These are phyloP conservation scores for Macrocentrus cingulum DNA, from an alignment of 1,140 invertebrate species.

Conservation along the genomic window DNA sequence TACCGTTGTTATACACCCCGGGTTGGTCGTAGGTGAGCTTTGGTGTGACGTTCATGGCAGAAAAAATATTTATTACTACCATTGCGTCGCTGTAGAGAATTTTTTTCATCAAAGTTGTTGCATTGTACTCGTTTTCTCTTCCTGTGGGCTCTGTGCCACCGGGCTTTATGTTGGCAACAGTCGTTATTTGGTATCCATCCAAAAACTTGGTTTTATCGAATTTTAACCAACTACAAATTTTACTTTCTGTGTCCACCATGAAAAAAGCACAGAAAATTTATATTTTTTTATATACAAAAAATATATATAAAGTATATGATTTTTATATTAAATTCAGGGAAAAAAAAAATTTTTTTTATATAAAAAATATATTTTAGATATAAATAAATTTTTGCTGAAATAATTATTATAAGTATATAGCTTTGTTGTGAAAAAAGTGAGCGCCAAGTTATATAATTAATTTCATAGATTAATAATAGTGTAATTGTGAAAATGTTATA, in stretches of 20 bases:
- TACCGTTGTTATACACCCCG: neutral
- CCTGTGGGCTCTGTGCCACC: neutral
- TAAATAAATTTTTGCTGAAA: too few relatives aligned
- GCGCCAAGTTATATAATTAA: too few relatives aligned
- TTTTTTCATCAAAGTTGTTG: neutral
- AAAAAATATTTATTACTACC: neutral
- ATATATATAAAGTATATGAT: too few relatives aligned
- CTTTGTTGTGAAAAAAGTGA: too few relatives aligned
- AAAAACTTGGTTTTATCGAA: neutral
- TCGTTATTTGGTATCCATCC: neutral
- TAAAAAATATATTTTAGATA: too few relatives aligned
- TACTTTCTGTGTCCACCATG: neutral
- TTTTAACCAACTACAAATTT: neutral
- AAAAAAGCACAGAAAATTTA: too few relatives aligned
- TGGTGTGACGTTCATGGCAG: neutral
- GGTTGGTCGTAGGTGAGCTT: neutral
- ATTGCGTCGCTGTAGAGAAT: neutral
- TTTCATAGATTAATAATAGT: too few relatives aligned
- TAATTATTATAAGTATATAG: too few relatives aligned
- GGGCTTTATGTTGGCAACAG: neutral
- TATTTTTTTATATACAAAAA: neutral
- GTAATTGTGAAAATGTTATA: too few relatives aligned
- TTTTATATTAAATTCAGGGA: too few relatives aligned
- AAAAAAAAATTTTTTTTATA: too few relatives aligned
- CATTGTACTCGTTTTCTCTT: neutral